Evolutionary conservation across 1,140 invertebrate species (phyloP), one percentile per base, ranked within the genome.

Genomic region (Drosophila carrolli): DNA sequence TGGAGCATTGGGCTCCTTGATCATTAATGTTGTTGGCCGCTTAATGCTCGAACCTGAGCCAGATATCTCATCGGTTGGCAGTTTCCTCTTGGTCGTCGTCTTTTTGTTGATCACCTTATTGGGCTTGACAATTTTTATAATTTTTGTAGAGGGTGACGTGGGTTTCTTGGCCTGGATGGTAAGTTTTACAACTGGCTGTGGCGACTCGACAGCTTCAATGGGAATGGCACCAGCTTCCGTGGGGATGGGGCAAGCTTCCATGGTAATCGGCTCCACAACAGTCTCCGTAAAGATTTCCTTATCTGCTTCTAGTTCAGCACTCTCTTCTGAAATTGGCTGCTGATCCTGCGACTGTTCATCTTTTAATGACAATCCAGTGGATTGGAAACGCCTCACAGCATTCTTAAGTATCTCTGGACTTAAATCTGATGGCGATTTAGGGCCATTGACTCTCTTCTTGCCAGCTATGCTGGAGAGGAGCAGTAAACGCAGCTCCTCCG

Each of bases 71-170:
- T 37, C 58, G 7, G 16, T 54, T n/a, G 58, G 41, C 7, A 68
- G 27, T 16, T 90, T 90, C 14, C 86, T 65, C 19, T 90, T 89
- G 5, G 59, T 50, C 4, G 76, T 74, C 11, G 83, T 70, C 73
- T 82, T 90, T 48, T 80, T 84, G 50, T 92, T 92, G 4, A 92
- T 92, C 2, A 92, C 81, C 51, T 92, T 92, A 44, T 92, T 92
- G 11, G 91, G 91, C 27, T 92, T 92, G 0, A 92, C 78, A 48
- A 92, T 91, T 62, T 92, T 92, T 0, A 85, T 88, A 3, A 85
- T 85, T 23, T 67, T 74, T 1, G 75, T 56, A 7, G 68, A 11
- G 0, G 65, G 37, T 38, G 59, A 40, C 7, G 65, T 23, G n/a
- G 7, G 7, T 1, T 29, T 13, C 0, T 14, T 29, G 4, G 10